Conservation (phyloP, 2,888 invertebrate species). For the Coleophora flavipennella region DNA sequence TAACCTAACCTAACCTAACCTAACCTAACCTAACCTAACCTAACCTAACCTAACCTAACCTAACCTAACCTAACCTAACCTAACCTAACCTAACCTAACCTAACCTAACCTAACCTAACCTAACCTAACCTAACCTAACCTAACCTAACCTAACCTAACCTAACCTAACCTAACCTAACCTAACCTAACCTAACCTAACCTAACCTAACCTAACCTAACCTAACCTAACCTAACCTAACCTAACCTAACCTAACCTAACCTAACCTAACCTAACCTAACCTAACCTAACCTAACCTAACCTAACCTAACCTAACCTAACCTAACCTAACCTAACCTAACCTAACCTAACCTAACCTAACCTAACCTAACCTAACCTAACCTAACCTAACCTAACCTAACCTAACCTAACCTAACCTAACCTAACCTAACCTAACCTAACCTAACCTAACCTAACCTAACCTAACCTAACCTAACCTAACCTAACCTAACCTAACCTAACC, state of each 20-base stretch:
- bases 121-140: constrained; percentile 11
- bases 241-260: constrained; percentile 10
- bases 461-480: constrained; percentile 12
- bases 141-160: constrained; percentile 10
- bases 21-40: constrained; percentile 11
- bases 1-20: constrained; percentile 11
- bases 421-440: constrained; percentile 10
- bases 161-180: constrained; percentile 9
- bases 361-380: constrained; percentile 7
- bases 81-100: constrained; percentile 6
- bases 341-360: constrained; percentile 6
- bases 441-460: constrained; percentile 9
- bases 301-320: constrained; percentile 14
- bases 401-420: constrained; percentile 4
- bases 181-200: constrained; percentile 7
- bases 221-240: constrained; percentile 11
- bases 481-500: constrained; percentile 11
- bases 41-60: constrained; percentile 12
- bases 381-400: constrained; percentile 8
- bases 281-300: constrained; percentile 10
- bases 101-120: constrained; percentile 11
- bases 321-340: constrained; percentile 12
- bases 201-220: constrained; percentile 12
- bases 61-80: constrained; percentile 12
- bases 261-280: constrained; percentile 10